phyloP scores from a whole-genome alignment of 2,888 invertebrate genomes.

The Venustoraphidia nigricollis region DNA sequence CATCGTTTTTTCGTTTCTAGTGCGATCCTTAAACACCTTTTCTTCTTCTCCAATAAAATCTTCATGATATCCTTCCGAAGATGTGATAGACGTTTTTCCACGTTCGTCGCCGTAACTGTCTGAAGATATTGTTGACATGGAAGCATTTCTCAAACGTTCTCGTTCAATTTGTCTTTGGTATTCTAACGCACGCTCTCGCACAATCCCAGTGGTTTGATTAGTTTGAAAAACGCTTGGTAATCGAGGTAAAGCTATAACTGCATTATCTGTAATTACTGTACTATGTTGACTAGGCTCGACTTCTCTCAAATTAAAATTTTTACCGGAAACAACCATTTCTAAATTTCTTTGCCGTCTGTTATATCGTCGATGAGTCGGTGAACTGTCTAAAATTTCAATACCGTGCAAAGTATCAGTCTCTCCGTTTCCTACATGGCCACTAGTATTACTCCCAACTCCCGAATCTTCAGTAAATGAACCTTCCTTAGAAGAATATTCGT shows the following conservation, averaged over 20 bases:
- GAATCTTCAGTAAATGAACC: slow-evolving; percentile 52
- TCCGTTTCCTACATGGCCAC: slow-evolving; percentile 9
- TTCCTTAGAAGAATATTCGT: slow-evolving; percentile 29
- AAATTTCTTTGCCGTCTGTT: slow-evolving; percentile 46
- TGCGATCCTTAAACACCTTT: slow-evolving; percentile 54
- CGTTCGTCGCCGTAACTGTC: slow-evolving; percentile 32
- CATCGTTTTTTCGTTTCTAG: slow-evolving; percentile 37
- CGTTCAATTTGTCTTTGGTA: slow-evolving; percentile 27
- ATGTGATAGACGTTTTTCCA: slow-evolving; percentile 21
- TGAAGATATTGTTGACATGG: slow-evolving; percentile 26
- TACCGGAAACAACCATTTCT: slow-evolving; percentile 58
- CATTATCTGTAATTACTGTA: slow-evolving; percentile 43
- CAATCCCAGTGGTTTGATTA: slow-evolving; percentile 27
- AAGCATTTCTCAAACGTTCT: slow-evolving; percentile 16
- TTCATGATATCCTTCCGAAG: slow-evolving; percentile 24
- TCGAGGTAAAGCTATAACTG: slow-evolving; percentile 47
- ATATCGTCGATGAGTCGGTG: slow-evolving; percentile 19
- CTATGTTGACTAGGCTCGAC: slow-evolving; percentile 41
- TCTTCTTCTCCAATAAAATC: slow-evolving; percentile 40
- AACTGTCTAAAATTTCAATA: slow-evolving; percentile 24
- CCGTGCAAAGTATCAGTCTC: slow-evolving; percentile 20
- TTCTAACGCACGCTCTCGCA: slow-evolving; percentile 31
- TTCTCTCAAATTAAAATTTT: slow-evolving; percentile 62
- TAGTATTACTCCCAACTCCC: slow-evolving; percentile 31
- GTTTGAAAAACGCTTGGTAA: slow-evolving; percentile 33